These are phyloP conservation scores for Clunio marinus DNA, from an alignment of 2,888 invertebrate genomes.

Conservation along the genomic window DNA sequence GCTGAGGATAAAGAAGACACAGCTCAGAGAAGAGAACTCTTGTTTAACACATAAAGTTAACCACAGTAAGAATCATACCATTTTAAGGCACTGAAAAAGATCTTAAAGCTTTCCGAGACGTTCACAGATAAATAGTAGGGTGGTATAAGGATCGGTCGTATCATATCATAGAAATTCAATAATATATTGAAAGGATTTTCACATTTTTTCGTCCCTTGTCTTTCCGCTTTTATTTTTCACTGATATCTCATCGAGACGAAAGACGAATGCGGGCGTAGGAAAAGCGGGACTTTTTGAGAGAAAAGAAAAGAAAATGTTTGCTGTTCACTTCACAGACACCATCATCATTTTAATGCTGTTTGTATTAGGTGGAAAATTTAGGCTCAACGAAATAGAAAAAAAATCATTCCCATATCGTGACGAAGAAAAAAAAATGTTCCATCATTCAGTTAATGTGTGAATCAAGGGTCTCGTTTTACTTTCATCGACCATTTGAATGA, in stretches of 20 bases:
- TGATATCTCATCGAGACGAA: background rate
- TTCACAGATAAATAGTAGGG: background rate
- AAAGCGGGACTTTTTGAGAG: no score
- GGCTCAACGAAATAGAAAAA: background rate
- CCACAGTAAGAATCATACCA: background rate
- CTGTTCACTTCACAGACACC: conserved; percentile 7
- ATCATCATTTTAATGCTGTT: background rate
- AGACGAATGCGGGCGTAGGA: background rate
- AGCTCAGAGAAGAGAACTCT: background rate
- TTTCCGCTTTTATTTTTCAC: no score
- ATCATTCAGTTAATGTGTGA: background rate
- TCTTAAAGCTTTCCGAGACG: conserved; percentile 8
- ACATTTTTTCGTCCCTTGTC: no score
- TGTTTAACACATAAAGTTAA: conserved; percentile 9
- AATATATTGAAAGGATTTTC: no score
- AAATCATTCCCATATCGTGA: background rate
- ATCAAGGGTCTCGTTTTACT: conserved; percentile 3
- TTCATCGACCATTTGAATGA: background rate
- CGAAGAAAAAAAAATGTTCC: background rate
- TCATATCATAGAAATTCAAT: no score
- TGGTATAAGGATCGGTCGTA: conserved; percentile 1
- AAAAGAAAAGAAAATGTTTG: background rate
- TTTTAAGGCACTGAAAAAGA: conserved; percentile 1
- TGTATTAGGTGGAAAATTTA: background rate
- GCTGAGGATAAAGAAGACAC: background rate